Percentiles rank a stretch among this genome's conserved stretches.
phyloP scores from a whole-genome alignment of 2,113 vertebrate species.

The Oreotrochilus melanogaster region DNA sequence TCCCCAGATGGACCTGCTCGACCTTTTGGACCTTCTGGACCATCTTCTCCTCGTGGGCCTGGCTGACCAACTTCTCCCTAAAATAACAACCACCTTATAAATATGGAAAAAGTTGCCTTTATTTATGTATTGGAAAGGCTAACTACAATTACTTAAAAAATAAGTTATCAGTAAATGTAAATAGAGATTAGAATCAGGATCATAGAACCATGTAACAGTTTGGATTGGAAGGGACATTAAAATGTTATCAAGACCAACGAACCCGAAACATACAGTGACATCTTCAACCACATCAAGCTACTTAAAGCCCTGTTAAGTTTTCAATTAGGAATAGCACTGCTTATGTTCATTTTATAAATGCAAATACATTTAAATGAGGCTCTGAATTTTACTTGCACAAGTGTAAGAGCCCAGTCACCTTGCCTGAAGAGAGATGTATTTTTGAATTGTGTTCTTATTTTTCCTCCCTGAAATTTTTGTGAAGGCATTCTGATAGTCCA shows the following conservation, averaged over 20 bases:
- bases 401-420: not conserved
- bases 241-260: not conserved
- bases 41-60: conserved; percentile 93
- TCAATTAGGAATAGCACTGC: not conserved
- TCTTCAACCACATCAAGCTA: not conserved
- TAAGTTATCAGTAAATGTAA: not conserved
- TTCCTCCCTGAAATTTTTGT: not conserved
- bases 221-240: not conserved
- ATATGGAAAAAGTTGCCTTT: not conserved
- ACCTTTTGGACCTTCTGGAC: conserved; percentile 97
- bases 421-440: not conserved
- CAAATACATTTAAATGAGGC: not conserved
- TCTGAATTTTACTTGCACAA: not conserved
- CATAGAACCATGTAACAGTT: not conserved
- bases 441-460: not conserved
- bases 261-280: not conserved
- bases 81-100: conserved; percentile 30
- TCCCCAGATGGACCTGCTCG: conserved; percentile 91
- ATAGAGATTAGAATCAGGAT: not conserved
- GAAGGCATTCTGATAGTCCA: not conserved
- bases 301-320: not conserved
- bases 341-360: not conserved
- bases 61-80: conserved; percentile 91
- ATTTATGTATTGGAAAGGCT: not conserved
- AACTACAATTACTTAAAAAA: not conserved